Conservation (phyloP, 1,140 invertebrate genomes). For the Drosophila sucinea region DNA sequence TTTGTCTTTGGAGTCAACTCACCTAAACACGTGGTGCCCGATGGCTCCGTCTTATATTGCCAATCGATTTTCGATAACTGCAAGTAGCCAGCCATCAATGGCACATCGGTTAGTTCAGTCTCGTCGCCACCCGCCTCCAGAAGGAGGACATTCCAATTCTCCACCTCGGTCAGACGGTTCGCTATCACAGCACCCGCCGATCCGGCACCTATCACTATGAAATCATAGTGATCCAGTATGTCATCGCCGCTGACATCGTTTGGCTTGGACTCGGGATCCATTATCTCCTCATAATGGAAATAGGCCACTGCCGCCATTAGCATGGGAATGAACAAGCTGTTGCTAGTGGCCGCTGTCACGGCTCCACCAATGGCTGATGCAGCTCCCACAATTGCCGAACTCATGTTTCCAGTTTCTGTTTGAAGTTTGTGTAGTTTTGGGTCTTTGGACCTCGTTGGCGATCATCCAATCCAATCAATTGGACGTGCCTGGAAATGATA, state of each 20-base stretch:
- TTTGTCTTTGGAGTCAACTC: slow-evolving; percentile 35
- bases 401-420: slow-evolving; percentile 43
- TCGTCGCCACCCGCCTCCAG: slow-evolving; percentile 96
- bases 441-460: slow-evolving; percentile 16
- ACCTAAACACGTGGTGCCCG: slow-evolving; percentile 92
- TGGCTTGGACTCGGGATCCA: slow-evolving; percentile 90
- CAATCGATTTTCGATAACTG: slow-evolving; percentile 95
- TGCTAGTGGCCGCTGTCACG: slow-evolving; percentile 84
- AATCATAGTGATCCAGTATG: slow-evolving; percentile 89
- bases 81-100: slow-evolving; percentile 92
- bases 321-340: slow-evolving; percentile 90
- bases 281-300: slow-evolving; percentile 90
- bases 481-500: slow-evolving; percentile 58
- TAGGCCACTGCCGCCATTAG: slow-evolving; percentile 91
- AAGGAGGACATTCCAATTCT: slow-evolving; percentile 92
- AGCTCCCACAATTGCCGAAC: slow-evolving; percentile 84
- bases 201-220: slow-evolving; percentile 95
- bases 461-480: slow-evolving; percentile 18
- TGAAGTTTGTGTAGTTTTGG: neutral
- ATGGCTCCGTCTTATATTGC: slow-evolving; percentile 95
- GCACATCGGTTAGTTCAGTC: slow-evolving; percentile 94
- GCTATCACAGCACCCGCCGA: slow-evolving; percentile 97
- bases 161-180: slow-evolving; percentile 91
- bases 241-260: slow-evolving; percentile 87
- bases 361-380: slow-evolving; percentile 85